These are phyloP conservation scores for Macrochelys suwanniensis DNA, from an alignment of 2,797 vertebrate species.

Conservation along the genomic window DNA sequence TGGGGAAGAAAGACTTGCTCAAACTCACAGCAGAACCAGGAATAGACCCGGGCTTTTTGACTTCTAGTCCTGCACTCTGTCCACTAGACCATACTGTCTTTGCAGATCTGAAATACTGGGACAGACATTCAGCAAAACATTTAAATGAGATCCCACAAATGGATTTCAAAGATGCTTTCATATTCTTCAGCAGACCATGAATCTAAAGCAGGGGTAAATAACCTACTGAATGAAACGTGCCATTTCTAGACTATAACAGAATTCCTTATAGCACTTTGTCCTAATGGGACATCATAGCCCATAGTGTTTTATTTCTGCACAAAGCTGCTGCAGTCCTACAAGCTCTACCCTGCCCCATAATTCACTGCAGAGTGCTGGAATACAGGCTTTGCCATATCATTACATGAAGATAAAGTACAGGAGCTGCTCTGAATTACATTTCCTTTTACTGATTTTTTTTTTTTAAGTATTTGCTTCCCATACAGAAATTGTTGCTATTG, in stretches of 20 bases:
- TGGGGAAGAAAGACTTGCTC: background rate
- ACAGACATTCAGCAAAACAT: conserved; percentile 45
- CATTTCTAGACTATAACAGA: conserved; percentile 77
- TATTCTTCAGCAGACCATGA: conserved; percentile 66
- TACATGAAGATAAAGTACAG: conserved; percentile 62
- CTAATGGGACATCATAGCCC: conserved; percentile 76
- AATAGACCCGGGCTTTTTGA: background rate
- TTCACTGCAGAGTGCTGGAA: conserved; percentile 63
- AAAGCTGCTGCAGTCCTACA: conserved; percentile 53
- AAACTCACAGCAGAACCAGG: background rate
- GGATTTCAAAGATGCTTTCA: conserved; percentile 58
- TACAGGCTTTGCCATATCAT: conserved; percentile 59
- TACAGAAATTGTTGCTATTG: conserved; percentile 65
- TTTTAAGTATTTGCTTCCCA: conserved; percentile 46
- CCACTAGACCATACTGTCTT: conserved; percentile 4
- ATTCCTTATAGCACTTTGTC: conserved; percentile 81
- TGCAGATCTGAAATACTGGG: background rate
- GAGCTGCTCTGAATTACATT: conserved; percentile 56
- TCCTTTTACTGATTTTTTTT: conserved; percentile 55
- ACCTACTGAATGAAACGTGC: conserved; percentile 78
- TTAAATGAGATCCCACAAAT: conserved; percentile 55
- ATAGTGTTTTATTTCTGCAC: conserved; percentile 52
- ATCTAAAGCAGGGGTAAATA: conserved; percentile 78
- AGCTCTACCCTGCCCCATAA: conserved; percentile 67
- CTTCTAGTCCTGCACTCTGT: background rate